Conservation (phyloP, 2,888 invertebrate genomes). For the Aricia artaxerxes region DNA sequence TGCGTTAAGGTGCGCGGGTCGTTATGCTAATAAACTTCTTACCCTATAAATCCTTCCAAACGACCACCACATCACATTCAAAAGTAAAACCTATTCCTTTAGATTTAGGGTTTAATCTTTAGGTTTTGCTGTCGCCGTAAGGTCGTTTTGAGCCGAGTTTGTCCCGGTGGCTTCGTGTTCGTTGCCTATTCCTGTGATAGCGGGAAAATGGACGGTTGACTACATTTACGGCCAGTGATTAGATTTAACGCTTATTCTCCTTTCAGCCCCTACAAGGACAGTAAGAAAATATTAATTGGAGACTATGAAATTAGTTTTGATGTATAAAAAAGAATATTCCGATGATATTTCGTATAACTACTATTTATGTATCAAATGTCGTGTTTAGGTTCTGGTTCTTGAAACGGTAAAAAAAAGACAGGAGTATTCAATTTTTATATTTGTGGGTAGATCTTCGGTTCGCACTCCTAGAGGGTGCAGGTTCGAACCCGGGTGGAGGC, state of each 20-base stretch:
- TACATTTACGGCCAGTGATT: constrained; percentile 75
- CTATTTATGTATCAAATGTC: too few species aligned
- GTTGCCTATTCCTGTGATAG: constrained; percentile 70
- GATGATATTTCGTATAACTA: too few species aligned
- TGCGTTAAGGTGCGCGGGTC: constrained; percentile 77
- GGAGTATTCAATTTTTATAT: too few species aligned
- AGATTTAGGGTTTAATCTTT: constrained; percentile 34
- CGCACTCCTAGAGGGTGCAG: too few species aligned
- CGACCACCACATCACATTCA: not conserved
- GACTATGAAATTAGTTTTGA: not conserved
- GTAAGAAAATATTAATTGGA: constrained; percentile 49
- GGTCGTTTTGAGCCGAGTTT: constrained; percentile 39
- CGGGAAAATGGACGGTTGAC: constrained; percentile 78
- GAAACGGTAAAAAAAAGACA: too few species aligned
- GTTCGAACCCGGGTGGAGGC: too few species aligned
- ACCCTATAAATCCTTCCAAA: constrained; percentile 43
- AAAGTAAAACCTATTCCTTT: constrained; percentile 42
- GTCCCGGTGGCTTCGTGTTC: constrained; percentile 65
- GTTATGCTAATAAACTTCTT: constrained; percentile 72
- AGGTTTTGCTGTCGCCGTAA: constrained; percentile 39
- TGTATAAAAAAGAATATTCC: not conserved
- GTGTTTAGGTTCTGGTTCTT: too few species aligned
- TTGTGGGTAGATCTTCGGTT: too few species aligned
- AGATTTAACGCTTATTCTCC: constrained; percentile 68
- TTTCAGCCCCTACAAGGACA: constrained; percentile 64